Percentiles rank a stretch among this genome's conserved stretches.
Evolutionary conservation across 2,113 vertebrate genomes (phyloP).

Genomic region (Dascyllus trimaculatus): DNA sequence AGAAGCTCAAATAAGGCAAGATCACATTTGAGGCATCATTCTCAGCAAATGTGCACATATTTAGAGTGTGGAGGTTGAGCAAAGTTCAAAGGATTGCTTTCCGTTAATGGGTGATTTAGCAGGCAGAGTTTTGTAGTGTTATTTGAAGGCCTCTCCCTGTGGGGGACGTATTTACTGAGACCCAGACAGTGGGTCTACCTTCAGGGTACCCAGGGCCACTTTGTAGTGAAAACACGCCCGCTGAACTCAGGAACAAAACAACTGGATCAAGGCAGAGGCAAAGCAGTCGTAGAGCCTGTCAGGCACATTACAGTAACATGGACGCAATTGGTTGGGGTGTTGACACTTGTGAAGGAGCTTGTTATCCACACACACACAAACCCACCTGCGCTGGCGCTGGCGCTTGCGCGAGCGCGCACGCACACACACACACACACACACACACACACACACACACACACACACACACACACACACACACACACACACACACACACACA

Average conservation of each 20-base stretch:
- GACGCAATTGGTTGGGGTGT: constrained; percentile 78
- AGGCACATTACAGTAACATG: constrained; percentile 77
- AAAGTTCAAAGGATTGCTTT: constrained; percentile 68
- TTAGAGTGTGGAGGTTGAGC: constrained; percentile 68
- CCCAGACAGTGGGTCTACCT: constrained; percentile 70
- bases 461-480: constrained; percentile 47
- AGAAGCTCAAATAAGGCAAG: constrained; percentile 32
- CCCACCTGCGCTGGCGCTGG: too few species aligned
- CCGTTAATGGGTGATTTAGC: constrained; percentile 61
- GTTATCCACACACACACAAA: constrained; percentile 83
- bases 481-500: constrained; percentile 42
- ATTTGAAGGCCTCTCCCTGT: constrained; percentile 66
- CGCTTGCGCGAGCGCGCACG: too few species aligned
- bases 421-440: constrained; percentile 49
- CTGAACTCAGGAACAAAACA: constrained; percentile 78
- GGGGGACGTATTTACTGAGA: constrained; percentile 74
- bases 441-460: constrained; percentile 44
- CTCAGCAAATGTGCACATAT: constrained; percentile 59
- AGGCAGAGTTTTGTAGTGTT: constrained; percentile 44
- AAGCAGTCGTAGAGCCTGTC: constrained; percentile 75
- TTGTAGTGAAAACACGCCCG: constrained; percentile 73
- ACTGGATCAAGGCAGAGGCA: constrained; percentile 70
- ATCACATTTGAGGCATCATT: constrained; percentile 48
- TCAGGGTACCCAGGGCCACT: constrained; percentile 71
- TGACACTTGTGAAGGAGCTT: constrained; percentile 84